phyloP scores from a whole-genome alignment of 2,113 vertebrate species.

The Eretmochelys imbricata region DNA sequence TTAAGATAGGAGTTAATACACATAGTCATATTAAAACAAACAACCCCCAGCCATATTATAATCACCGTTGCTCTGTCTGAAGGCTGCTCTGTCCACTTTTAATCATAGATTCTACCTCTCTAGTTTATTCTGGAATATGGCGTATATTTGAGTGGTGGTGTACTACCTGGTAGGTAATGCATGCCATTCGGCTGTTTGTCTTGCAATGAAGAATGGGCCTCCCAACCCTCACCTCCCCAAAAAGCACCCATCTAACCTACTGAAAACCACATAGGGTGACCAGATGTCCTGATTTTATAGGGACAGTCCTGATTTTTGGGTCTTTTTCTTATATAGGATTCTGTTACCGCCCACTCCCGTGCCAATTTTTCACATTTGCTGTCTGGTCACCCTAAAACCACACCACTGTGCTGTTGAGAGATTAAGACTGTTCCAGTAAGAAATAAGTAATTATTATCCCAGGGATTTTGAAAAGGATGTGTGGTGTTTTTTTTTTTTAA shows the following conservation, averaged over 20 bases:
- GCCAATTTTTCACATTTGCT: too few species aligned
- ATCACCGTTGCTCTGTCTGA: neutral
- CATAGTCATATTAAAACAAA: neutral
- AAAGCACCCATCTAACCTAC: neutral
- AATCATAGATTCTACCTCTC: neutral
- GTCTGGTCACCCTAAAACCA: too few species aligned
- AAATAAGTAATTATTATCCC: neutral
- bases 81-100: neutral
- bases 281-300: too few species aligned
- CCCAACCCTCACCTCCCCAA: too few species aligned
- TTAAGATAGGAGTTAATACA: neutral
- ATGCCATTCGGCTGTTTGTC: neutral
- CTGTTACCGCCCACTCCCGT: too few species aligned
- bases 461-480: neutral
- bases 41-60: neutral
- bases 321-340: too few species aligned
- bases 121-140: neutral
- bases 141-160: neutral
- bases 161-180: neutral
- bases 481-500: neutral
- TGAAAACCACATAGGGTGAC: neutral
- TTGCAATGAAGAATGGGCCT: neutral
- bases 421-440: neutral
- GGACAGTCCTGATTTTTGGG: too few species aligned
- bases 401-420: neutral